Conservation (phyloP, 2,113 vertebrate species). For the Nothoprocta perdicaria region DNA sequence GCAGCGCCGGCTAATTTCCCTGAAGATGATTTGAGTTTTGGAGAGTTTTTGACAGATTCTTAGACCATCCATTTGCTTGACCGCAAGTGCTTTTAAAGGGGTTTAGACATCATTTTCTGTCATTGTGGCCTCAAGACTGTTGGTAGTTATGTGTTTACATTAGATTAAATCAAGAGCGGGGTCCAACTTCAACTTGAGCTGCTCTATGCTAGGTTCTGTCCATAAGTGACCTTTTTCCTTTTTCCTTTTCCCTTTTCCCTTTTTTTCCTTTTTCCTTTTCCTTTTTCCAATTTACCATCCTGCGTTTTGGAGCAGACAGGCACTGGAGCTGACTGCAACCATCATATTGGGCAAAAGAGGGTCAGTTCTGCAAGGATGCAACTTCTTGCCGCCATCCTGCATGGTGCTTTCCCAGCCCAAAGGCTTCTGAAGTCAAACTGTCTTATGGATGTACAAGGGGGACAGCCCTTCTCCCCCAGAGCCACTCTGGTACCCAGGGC, state of each 20-base stretch:
- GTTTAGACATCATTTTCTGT: not conserved
- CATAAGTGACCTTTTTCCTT: not conserved
- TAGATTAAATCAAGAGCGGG: not conserved
- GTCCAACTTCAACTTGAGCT: not conserved
- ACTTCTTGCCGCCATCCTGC: not conserved
- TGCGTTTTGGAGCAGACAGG: not conserved
- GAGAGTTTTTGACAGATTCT: constrained; percentile 37
- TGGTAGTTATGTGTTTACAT: not conserved
- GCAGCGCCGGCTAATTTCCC: constrained; percentile 27
- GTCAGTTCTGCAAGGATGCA: not conserved
- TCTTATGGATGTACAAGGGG: fast-evolving
- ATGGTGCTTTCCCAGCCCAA: not conserved
- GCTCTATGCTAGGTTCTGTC: not conserved
- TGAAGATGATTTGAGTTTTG: constrained; percentile 49
- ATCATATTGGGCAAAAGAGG: not conserved
- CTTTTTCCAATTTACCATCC: not conserved
- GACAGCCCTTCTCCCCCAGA: not conserved
- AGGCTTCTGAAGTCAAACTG: not conserved
- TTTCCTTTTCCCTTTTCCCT: no score
- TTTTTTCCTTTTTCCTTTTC: no score
- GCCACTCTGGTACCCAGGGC: not conserved
- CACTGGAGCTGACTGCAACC: not conserved
- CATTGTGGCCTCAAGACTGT: not conserved
- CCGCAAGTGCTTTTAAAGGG: not conserved
- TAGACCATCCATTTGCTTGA: not conserved